These are phyloP conservation scores for Epinephelus cyanopodus DNA, from an alignment of 2,113 vertebrate genomes.

Conservation along the genomic window DNA sequence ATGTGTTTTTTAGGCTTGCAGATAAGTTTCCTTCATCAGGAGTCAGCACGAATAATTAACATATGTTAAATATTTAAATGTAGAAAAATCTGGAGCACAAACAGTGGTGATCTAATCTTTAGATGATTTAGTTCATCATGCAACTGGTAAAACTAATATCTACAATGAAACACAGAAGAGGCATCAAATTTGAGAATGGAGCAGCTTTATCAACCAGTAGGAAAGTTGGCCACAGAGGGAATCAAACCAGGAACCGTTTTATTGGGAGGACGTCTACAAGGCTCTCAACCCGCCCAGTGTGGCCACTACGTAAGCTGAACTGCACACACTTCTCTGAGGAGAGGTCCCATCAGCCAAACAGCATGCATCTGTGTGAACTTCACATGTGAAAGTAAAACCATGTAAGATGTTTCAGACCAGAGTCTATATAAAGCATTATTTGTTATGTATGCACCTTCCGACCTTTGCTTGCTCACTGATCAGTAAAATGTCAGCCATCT, in stretches of 20 bases:
- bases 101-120: not conserved
- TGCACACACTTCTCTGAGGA: not conserved
- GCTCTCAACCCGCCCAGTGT: no score
- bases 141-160: not conserved
- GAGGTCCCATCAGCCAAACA: not conserved
- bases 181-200: not conserved
- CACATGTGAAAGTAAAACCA: no score
- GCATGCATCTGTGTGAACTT: no score
- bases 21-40: not conserved
- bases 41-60: constrained; percentile 11
- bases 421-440: not conserved
- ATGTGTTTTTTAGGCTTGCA: not conserved
- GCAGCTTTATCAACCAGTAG: no score
- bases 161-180: not conserved
- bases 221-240: not conserved
- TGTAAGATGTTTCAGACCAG: no score
- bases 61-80: constrained; percentile 19
- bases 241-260: not conserved
- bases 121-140: no score
- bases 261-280: no score
- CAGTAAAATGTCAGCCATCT: not conserved
- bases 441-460: not conserved
- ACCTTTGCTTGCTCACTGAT: not conserved
- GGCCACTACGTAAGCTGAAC: no score
- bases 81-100: not conserved